Evolutionary conservation across 2,797 vertebrate species (phyloP), one percentile per base, ranked within the genome.

Genomic region (Phrynocephalus vlangalii): DNA sequence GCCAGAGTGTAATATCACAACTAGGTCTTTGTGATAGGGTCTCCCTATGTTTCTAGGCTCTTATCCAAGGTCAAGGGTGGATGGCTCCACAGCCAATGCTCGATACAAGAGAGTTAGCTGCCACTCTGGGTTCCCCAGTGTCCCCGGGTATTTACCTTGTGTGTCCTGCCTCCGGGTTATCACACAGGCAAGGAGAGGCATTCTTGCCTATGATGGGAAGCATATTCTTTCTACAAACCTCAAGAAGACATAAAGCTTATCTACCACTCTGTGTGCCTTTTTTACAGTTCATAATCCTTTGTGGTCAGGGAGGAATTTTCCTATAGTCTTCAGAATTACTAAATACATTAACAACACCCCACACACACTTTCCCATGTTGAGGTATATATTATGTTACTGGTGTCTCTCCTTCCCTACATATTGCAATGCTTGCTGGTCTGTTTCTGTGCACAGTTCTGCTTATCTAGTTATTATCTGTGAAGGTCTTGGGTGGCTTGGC

Each of bases 1-100:
- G 79, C 60, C n/a, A 52, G 70, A 75, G 71, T 82, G 71, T 60
- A 60, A 56, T 66, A 44, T 30, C 56, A 84, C 26, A 82, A 77
- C 79, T 56, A 81, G 28, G 16, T 22, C 70, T 68, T 81, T 88
- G 83, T 76, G 10, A 10, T 30, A 24, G 48, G 20, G 5, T 79
- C 48, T 70, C 5, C 30, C 48, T 44, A 68, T 73, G 60, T 22
- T 71, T 75, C 76, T 56, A 15, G 38, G 68, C n/a, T 85, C 80
- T 88, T 48, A 77, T n/a, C 33, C 75, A 83, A 79, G 75, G 33
- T 11, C 50, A 56, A 63, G 38, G 56, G 33, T 50, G 56, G 26
- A 70, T 78, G 68, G 66, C 50, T 60, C 24, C 2, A 30, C 15
- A 60, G 50, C 66, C 33, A 50, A 70, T 78, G 16, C 44, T 26